Conservation (phyloP, 1,140 invertebrate species). For the Cepaea nemoralis region DNA sequence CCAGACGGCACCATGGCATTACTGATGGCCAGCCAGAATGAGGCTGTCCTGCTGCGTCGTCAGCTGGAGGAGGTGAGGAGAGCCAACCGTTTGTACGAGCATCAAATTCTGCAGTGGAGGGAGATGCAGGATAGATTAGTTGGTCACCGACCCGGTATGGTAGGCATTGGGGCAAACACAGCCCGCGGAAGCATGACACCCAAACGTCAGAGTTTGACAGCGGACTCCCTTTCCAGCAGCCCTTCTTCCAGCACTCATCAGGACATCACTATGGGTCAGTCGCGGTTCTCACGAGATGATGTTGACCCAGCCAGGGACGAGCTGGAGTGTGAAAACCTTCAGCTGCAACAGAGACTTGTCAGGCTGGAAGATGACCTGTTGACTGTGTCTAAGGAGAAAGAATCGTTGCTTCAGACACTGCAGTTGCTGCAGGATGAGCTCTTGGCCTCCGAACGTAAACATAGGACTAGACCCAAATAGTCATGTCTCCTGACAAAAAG, state of each 20-base stretch:
- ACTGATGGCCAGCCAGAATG: constrained; percentile 43
- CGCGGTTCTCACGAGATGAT: constrained; percentile 16
- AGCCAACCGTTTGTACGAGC: constrained; percentile 46
- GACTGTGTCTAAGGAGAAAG: constrained; percentile 53
- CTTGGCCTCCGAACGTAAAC: constrained; percentile 51
- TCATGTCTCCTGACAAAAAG: neutral
- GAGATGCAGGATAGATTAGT: constrained; percentile 23
- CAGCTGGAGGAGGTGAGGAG: constrained; percentile 44
- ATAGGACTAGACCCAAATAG: constrained; percentile 33
- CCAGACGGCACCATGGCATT: constrained; percentile 39
- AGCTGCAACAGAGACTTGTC: constrained; percentile 49
- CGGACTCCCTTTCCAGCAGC: constrained; percentile 18
- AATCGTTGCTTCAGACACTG: constrained; percentile 61
- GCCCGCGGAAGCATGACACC: neutral
- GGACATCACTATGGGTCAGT: constrained; percentile 20
- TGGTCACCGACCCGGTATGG: constrained; percentile 17
- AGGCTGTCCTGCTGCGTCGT: constrained; percentile 41
- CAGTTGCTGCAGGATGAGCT: constrained; percentile 66
- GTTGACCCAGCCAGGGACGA: constrained; percentile 37
- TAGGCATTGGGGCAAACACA: constrained; percentile 2
- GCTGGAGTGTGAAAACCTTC: constrained; percentile 54
- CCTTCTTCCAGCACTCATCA: constrained; percentile 1
- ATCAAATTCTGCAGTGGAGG: constrained; percentile 41
- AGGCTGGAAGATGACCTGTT: constrained; percentile 55
- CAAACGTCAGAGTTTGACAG: constrained; percentile 22